Evolutionary conservation across 2,888 invertebrate genomes (phyloP).

Genomic region (Dicranocentrus wangi): DNA sequence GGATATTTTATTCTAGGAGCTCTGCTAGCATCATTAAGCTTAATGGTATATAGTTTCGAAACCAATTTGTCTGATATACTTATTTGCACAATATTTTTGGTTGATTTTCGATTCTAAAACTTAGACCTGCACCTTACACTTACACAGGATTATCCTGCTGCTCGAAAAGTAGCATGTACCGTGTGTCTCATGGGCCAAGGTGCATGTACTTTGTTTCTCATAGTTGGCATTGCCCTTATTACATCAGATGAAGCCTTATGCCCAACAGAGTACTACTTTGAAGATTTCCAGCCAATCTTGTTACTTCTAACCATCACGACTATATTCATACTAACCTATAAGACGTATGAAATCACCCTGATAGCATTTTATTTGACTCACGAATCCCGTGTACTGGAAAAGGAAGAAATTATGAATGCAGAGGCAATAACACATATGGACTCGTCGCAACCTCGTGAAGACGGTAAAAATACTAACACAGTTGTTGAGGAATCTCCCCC

Average conservation of each 20-base stretch:
- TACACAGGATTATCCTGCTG: constrained; percentile 24
- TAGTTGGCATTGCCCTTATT: constrained; percentile 2
- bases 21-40: constrained; percentile 17
- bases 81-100: background rate
- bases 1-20: constrained; percentile 30
- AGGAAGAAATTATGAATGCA: constrained; percentile 2
- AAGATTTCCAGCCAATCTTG: constrained; percentile 21
- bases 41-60: constrained; percentile 4
- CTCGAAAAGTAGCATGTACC: constrained; percentile 3
- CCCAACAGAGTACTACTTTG: constrained; percentile 39
- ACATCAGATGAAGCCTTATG: constrained; percentile 17
- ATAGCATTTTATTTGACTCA: constrained; percentile 30
- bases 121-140: background rate
- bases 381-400: background rate
- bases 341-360: constrained; percentile 36
- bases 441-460: too few species aligned
- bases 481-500: too few species aligned
- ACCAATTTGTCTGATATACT: background rate
- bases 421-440: too few species aligned
- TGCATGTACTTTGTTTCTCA: constrained; percentile 7
- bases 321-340: constrained; percentile 26
- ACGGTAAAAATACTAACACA: too few species aligned
- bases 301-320: constrained; percentile 2
- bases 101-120: background rate
- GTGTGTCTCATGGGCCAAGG: constrained; percentile 31